A percentile compares a stretch with the other conserved stretches of the same genome.
Evolutionary conservation across 1,140 invertebrate genomes (phyloP).

Genomic region (Wasmannia auropunctata): DNA sequence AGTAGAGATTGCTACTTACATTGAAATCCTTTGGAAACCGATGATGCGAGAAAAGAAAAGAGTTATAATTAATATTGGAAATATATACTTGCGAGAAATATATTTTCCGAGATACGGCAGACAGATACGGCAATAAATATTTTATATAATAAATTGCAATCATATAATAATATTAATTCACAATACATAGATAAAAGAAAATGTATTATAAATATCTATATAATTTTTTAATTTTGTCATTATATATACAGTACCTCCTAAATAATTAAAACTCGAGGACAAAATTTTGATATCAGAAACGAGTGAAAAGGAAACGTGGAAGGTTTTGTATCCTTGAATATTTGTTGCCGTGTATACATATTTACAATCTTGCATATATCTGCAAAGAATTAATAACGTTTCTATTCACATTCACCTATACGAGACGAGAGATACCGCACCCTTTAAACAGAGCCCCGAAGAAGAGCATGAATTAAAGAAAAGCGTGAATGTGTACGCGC

Average conservation of each 20-base stretch:
- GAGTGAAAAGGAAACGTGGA: not conserved
- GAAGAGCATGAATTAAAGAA: conserved; percentile 17
- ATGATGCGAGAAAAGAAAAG: conserved; percentile 68
- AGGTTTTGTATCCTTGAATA: not conserved
- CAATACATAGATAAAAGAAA: not conserved
- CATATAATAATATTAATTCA: not conserved
- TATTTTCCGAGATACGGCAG: not conserved
- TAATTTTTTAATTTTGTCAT: not conserved
- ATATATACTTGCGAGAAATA: not conserved
- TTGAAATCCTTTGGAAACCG: conserved; percentile 77
- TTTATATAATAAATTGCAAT: not conserved
- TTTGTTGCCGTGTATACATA: conserved; percentile 3
- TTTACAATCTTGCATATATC: not conserved
- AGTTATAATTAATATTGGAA: conserved; percentile 52
- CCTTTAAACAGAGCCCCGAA: not conserved
- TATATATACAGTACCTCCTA: not conserved
- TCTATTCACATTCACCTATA: not conserved
- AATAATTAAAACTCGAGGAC: not conserved
- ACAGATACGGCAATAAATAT: conserved; percentile 35
- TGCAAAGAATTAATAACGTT: not conserved
- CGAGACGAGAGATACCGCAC: not conserved
- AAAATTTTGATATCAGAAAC: not conserved
- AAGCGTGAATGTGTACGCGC: not conserved
- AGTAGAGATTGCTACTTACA: conserved; percentile 77
- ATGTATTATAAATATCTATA: not conserved